phyloP scores from a whole-genome alignment of 2,888 invertebrate species.

The Heteropelma amictum region DNA sequence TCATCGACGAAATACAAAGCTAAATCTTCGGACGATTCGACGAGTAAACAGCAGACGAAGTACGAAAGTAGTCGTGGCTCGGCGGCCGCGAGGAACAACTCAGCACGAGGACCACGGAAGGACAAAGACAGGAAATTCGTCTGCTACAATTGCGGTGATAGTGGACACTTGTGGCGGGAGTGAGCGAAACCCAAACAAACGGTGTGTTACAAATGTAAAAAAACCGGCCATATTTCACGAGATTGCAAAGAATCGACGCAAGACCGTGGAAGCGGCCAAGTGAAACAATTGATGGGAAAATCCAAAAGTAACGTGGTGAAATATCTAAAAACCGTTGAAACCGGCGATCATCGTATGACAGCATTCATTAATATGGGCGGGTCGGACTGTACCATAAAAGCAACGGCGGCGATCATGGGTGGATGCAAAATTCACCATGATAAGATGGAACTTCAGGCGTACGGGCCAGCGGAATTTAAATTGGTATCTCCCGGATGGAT shows the following conservation, averaged over 20 bases:
- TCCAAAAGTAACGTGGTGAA: conserved; percentile 2
- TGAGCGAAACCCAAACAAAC: conserved; percentile 5
- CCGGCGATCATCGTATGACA: conserved; percentile 3
- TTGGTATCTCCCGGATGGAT: not conserved
- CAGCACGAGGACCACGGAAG: conserved; percentile 5
- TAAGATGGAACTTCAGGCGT: conserved; percentile 16
- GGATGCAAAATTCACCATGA: conserved; percentile 3
- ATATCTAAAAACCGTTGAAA: conserved; percentile 19
- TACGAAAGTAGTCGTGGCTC: not conserved
- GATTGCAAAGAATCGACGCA: not conserved
- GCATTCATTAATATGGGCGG: conserved; percentile 18
- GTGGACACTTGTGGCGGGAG: conserved; percentile 17
- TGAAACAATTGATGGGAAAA: not conserved
- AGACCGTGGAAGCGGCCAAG: not conserved
- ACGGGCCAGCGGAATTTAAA: conserved; percentile 19
- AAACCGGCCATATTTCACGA: not conserved
- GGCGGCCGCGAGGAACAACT: not conserved
- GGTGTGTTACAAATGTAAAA: conserved; percentile 10
- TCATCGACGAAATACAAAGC: not conserved
- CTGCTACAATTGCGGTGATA: conserved; percentile 22
- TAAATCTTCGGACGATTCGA: not conserved
- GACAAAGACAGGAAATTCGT: conserved; percentile 6
- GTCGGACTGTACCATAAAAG: conserved; percentile 23
- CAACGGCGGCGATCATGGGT: conserved; percentile 1
- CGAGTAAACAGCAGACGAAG: not conserved